Conservation (phyloP, 2,888 invertebrate genomes). For the Volucella inanis region DNA sequence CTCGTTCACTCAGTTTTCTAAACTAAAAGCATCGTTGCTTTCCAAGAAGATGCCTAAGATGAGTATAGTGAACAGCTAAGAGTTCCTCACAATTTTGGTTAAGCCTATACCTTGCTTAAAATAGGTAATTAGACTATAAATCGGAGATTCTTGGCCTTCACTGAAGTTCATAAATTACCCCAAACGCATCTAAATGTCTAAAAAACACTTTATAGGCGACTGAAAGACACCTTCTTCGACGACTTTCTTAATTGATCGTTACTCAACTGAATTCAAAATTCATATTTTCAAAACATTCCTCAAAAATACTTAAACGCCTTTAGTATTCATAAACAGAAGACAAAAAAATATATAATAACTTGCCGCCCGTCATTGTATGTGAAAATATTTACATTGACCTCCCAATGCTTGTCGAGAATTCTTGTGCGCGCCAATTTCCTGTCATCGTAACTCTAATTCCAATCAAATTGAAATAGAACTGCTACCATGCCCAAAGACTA, state of each 20-base stretch:
- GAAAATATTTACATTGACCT: slow-evolving; percentile 28
- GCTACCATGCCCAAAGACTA: slow-evolving; percentile 8
- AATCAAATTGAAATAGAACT: slow-evolving; percentile 44
- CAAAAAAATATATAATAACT: slow-evolving; percentile 25
- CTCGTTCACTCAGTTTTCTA: too few relatives aligned
- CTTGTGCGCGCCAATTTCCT: slow-evolving; percentile 45
- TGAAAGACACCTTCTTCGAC: neutral
- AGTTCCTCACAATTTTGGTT: too few relatives aligned
- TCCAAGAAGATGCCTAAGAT: too few relatives aligned
- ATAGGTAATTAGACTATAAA: too few relatives aligned
- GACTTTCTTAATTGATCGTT: neutral
- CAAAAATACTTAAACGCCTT: neutral
- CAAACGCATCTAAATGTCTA: too few relatives aligned
- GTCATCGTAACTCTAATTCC: slow-evolving; percentile 41
- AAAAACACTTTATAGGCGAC: neutral
- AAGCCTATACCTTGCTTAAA: too few relatives aligned
- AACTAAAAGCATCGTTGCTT: too few relatives aligned
- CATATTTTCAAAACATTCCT: slow-evolving; percentile 27
- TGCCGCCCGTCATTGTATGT: neutral
- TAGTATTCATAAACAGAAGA: slow-evolving; percentile 2
- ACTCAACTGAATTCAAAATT: slow-evolving; percentile 19
- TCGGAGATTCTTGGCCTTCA: too few relatives aligned
- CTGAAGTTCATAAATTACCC: too few relatives aligned
- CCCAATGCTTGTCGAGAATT: neutral
- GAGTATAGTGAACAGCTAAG: too few relatives aligned